Base-by-base conservation (phyloP, 1,140 invertebrate species). In the Drosophila pachea region DNA sequence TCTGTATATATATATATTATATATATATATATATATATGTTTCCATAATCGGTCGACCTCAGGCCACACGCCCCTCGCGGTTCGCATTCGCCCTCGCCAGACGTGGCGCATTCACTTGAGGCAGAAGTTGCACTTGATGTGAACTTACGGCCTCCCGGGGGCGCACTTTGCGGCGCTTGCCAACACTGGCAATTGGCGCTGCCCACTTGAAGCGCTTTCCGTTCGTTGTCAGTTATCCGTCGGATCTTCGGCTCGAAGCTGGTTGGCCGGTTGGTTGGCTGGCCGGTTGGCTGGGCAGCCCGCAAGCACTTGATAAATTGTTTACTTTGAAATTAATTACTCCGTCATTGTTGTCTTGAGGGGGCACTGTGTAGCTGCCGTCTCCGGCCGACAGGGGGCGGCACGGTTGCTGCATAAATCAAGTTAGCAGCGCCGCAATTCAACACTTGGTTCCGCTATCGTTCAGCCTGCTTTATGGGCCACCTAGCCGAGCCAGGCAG, bases 311-410 rank as follows among this genome's bases (percentile, higher is more conserved):
- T 74, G 81, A 86, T 84, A 86, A 86, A 84, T 86, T 84, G 81
- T 84, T 79, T 79, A 81, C 81, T 86, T 77, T 79, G 64, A 74
- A 84, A 86, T 86, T 86, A 86, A 81, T 84, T 84, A 84, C 76
- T 56, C 55, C 59, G 70, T 79, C 81, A 86, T 84, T 84, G 73
- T 84, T 86, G 70, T 73, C 76, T 83, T 76, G 56, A n/a, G 42
- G 14, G 29, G 42, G 16, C 22, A 2, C 22, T 22, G 2, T 33
- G 50, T 38, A 84, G 76, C 73, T 76, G 36, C 36, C 32, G 31
- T 53, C 52, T 47, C 42, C 68, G 64, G 56, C 42, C 64, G 78
- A 40, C 60, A 59, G 67, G 38, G 73, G 70, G 63, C 54, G 68
- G 53, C 38, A 58, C 52, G 61, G 64, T 43, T 58, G 22, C 22